These are phyloP conservation scores for Setipinna tenuifilis DNA, from an alignment of 2,797 vertebrate genomes.

Conservation along the genomic window DNA sequence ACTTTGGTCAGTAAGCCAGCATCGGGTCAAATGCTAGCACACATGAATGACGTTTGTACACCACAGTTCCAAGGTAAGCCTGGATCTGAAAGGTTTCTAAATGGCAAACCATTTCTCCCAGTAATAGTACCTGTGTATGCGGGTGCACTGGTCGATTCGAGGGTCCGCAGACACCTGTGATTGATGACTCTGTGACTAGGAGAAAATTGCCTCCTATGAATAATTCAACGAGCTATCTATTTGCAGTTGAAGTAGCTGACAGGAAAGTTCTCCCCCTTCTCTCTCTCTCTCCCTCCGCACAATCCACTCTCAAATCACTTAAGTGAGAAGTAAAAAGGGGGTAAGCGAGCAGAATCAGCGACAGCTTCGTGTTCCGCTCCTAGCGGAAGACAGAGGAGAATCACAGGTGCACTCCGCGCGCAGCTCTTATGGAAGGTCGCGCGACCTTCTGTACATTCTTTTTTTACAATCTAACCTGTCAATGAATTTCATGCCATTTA, in stretches of 20 bases:
- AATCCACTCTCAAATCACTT: slow-evolving; percentile 95
- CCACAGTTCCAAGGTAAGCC: background rate
- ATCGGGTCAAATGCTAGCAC: background rate
- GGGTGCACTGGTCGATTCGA: slow-evolving; percentile 85
- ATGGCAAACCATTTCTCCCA: slow-evolving; percentile 81
- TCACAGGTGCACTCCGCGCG: background rate
- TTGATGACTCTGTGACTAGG: slow-evolving; percentile 95
- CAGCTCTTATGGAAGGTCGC: slow-evolving; percentile 19
- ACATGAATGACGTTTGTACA: slow-evolving; percentile 16
- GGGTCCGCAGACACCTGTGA: slow-evolving; percentile 90
- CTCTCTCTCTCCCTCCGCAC: slow-evolving; percentile 85
- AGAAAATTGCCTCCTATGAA: slow-evolving; percentile 94
- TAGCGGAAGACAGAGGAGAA: slow-evolving; percentile 7
- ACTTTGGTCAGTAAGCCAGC: slow-evolving; percentile 1
- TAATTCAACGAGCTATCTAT: slow-evolving; percentile 95
- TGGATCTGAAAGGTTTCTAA: slow-evolving; percentile 70
- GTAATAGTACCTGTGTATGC: slow-evolving; percentile 87
- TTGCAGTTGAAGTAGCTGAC: slow-evolving; percentile 94
- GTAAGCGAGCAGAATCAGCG: slow-evolving; percentile 6
- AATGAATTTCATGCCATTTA: slow-evolving; percentile 15
- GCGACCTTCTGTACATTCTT: slow-evolving; percentile 18
- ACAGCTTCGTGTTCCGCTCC: slow-evolving; percentile 7
- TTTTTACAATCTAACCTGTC: slow-evolving; percentile 12
- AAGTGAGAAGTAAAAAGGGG: slow-evolving; percentile 47
- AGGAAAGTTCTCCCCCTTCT: slow-evolving; percentile 80